Evolutionary conservation across 53 echinoderm and acorn worm species (phyloP).

Genomic region (Holothuria leucospilota): DNA sequence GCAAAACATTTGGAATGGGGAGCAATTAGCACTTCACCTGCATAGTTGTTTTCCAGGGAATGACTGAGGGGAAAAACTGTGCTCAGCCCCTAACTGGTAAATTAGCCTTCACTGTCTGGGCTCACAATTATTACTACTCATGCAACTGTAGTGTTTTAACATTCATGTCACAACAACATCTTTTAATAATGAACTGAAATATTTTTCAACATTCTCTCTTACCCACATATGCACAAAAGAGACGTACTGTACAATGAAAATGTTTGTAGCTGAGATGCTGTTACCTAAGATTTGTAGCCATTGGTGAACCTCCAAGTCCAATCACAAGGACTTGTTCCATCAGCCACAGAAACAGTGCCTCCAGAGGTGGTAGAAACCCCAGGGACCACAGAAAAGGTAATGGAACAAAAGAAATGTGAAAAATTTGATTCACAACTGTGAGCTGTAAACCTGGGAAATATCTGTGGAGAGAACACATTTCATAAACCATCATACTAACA

Average conservation of each 20-base stretch:
- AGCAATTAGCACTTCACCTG: too few species aligned
- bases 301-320: conserved; percentile 82
- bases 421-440: conserved; percentile 71
- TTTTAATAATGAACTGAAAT: not conserved
- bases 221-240: not conserved
- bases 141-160: too few species aligned
- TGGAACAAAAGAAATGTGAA: conserved; percentile 78
- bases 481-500: too few species aligned
- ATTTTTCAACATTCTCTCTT: not conserved
- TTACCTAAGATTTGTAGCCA: conserved; percentile 95
- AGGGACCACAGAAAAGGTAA: conserved; percentile 83
- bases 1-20: too few species aligned
- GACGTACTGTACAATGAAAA: too few species aligned
- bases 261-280: not conserved
- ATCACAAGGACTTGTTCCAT: conserved; percentile 75
- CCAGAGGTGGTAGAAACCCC: conserved; percentile 80
- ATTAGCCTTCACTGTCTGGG: too few species aligned
- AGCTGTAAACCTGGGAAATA: conserved; percentile 53
- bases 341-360: conserved; percentile 81
- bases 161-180: not conserved
- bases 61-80: too few species aligned
- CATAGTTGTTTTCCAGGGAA: too few species aligned
- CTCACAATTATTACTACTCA: too few species aligned
- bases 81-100: too few species aligned
- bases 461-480: conserved; percentile 40